phyloP scores from a whole-genome alignment of 92 coral and sea anemone genomes.

The Meandrina meandrites region DNA sequence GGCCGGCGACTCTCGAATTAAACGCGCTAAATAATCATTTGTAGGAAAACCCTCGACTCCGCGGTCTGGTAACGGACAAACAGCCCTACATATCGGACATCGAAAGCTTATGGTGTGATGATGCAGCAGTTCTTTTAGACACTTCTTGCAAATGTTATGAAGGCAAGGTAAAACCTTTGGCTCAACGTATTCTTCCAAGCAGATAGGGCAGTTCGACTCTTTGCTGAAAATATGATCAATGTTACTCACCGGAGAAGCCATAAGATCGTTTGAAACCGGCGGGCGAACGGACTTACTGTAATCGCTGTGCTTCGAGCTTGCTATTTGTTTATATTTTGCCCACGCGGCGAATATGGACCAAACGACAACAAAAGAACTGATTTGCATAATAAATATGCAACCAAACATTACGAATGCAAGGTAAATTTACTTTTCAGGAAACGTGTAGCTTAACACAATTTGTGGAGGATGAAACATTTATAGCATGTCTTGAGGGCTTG shows the following conservation, averaged over 20 bases:
- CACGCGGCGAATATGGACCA: slow-evolving; percentile 27
- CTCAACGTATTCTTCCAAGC: slow-evolving; percentile 70
- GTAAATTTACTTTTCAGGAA: background rate
- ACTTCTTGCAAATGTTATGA: slow-evolving; percentile 72
- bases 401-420: background rate
- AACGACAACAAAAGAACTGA: slow-evolving; percentile 26
- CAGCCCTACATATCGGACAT: slow-evolving; percentile 78
- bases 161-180: slow-evolving; percentile 69
- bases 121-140: slow-evolving; percentile 64
- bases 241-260: slow-evolving; percentile 45
- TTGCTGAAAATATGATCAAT: slow-evolving; percentile 48
- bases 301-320: background rate
- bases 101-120: slow-evolving; percentile 37
- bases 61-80: slow-evolving; percentile 51
- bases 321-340: slow-evolving; percentile 8
- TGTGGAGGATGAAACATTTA: background rate
- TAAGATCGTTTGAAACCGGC: background rate
- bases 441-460: background rate
- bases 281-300: background rate
- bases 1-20: slow-evolving; percentile 70
- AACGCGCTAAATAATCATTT: slow-evolving; percentile 44
- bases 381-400: slow-evolving; percentile 27
- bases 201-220: slow-evolving; percentile 69
- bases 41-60: slow-evolving; percentile 67
- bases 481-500: background rate